Base-by-base conservation (phyloP, 2,888 invertebrate genomes). In the Graphium colonna region DNA sequence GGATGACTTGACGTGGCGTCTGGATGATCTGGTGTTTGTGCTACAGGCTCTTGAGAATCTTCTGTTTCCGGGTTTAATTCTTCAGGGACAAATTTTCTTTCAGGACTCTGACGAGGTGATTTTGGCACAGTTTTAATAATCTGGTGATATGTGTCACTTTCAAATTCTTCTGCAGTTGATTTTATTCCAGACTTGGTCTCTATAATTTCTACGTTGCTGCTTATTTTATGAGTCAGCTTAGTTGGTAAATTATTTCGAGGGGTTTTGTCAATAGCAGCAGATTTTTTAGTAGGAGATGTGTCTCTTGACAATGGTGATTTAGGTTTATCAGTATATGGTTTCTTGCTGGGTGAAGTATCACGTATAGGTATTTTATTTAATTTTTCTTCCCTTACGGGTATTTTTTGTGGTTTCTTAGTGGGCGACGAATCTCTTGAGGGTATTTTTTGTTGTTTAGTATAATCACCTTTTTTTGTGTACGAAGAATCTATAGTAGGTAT, bases 221-320 rank as follows among this genome's bases (percentile, higher is more conserved):
- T 58, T 41, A 67, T 69, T 18, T 72, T 71, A 49, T 78, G 73
- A 55, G 70, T 64, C n/a, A 73, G 59, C 63, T 82, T 79, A 12
- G 73, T 68, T 0, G 79, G 77, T 3, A 80, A 81, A 33, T 21
- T 26, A 7, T 54, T 40, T 17, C 50, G 49, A 4, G 45, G 41
- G n/a, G 28, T 47, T 41, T 53, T 40, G 13, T 48, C 28, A 36
- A 21, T 3, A 1, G 21, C 5, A 8, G 1, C 26, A 13, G 13
- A 12, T 33, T 52, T 52, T 21, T 26, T 52, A 21, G 31, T 36
- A n/a, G 40, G 36, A 8, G 42, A 42, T 12, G 42, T 10, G 4
- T 47, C 41, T 13, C 16, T 38, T 3, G 33, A 2, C 9, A 38
- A 28, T n/a, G 33, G n/a, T 7, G 15, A 51, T 41, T 53, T 43